These are phyloP conservation scores for Coendou prehensilis DNA, from an alignment of 2,797 vertebrate species.

Conservation along the genomic window DNA sequence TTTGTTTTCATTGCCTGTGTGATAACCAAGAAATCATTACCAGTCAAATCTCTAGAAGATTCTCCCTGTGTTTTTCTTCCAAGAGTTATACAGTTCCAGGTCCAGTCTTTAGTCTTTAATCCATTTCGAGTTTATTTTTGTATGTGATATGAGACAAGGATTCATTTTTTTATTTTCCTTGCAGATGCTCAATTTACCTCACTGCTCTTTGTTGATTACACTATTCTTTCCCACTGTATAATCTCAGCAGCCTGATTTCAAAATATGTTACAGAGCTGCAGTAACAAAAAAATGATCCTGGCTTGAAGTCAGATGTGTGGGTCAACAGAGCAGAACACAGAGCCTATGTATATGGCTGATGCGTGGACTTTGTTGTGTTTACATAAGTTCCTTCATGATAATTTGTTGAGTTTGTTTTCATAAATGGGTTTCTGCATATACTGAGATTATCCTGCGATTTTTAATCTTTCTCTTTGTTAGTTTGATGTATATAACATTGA, in stretches of 20 bases:
- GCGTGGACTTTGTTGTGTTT: not conserved
- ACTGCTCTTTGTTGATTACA: not conserved
- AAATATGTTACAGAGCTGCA: not conserved
- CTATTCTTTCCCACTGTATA: not conserved
- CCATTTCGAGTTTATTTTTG: not conserved
- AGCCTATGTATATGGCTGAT: not conserved
- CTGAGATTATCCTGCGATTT: not conserved
- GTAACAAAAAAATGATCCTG: not conserved
- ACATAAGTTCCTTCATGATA: not conserved
- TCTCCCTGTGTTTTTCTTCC: not conserved
- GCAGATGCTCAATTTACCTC: not conserved
- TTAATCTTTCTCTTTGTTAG: not conserved
- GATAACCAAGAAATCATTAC: not conserved
- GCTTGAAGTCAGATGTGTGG: not conserved
- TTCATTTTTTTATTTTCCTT: not conserved
- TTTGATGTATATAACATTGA: not conserved
- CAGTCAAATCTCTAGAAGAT: not conserved
- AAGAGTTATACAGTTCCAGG: not conserved
- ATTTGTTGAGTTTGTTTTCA: not conserved
- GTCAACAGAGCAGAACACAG: not conserved
- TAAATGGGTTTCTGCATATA: not conserved
- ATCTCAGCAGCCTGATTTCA: not conserved
- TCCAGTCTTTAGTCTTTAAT: not conserved
- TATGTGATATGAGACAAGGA: not conserved
- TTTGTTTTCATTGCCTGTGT: not conserved